Conservation (phyloP, 2,113 vertebrate species). For the Pleuronectes platessa region DNA sequence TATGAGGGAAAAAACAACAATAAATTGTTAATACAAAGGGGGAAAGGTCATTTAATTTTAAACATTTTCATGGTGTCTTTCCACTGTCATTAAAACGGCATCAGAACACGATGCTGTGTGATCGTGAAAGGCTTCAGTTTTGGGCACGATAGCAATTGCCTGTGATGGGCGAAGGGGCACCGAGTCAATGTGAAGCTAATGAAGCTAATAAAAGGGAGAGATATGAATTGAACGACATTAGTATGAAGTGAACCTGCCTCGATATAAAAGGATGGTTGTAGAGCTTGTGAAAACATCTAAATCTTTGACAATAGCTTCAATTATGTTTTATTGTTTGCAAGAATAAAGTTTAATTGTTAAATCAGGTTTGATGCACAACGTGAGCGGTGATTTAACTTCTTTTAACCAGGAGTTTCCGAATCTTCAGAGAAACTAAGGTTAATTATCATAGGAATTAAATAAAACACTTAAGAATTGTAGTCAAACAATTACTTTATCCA, state of each 20-base stretch:
- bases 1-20: neutral
- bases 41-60: neutral
- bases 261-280: conserved; percentile 9
- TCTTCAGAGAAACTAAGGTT: neutral
- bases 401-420: too few species aligned
- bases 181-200: conserved; percentile 62
- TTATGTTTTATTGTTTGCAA: conserved; percentile 36
- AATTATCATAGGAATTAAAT: neutral
- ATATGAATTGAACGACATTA: conserved; percentile 34
- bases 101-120: conserved; percentile 4
- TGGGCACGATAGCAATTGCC: conserved; percentile 54
- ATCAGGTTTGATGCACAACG: neutral
- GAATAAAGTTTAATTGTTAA: neutral
- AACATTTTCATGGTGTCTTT: neutral
- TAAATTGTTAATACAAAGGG: neutral
- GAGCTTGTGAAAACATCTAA: neutral
- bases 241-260: conserved; percentile 64
- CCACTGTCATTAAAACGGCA: neutral
- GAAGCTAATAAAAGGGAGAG: conserved; percentile 70
- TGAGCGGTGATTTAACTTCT: too few species aligned
- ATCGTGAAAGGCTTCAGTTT: conserved; percentile 41
- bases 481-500: neutral
- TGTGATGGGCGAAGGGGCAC: conserved; percentile 68
- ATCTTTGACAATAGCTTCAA: conserved; percentile 58
- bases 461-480: neutral